Evolutionary conservation across 2,888 invertebrate genomes (phyloP), one percentile per base, ranked within the genome.

Genomic region (Tuberolachnus salignus): DNA sequence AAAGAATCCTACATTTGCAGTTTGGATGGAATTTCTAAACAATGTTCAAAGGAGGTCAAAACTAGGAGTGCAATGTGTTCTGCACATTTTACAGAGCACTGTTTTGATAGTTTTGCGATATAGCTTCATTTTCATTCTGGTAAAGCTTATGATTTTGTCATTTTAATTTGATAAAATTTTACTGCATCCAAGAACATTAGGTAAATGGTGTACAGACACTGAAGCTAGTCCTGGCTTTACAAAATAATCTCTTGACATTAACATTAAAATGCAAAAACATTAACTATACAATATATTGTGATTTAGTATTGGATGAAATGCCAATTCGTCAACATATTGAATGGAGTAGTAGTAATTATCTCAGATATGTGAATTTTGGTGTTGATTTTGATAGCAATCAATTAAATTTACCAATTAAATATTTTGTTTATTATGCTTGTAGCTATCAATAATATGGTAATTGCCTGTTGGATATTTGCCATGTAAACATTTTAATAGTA

Each of bases 301-400:
- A n/a, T 10, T 71, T 71, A 46, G 34, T 71, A 9, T 26, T 57
- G 23, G 71, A 71, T 55, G 71, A 71, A 71, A 71, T 71, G 26
- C 57, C 71, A 34, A 71, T 71, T 11, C 55, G 55, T 21, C 3
- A 71, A 34, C 71, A 71, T 55, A 11, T 64, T 46, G 78, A 26
- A 59, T 55, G 71, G 42, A 82, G 84, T 81, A 84, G 44, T 44
- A 19, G 44, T 44, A 42, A 44, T 16, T 63, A 63, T 44, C 63
- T 44, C 13, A 19, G 63, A 42, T 63, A 44, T 63, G 63, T 63
- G 3, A 44, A 63, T 63, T 63, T 63, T 63, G 63, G 63, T 16
- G 44, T 14, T 19, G 19, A 63, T 42, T 4, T 63, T 19, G 63
- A 63, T 63, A 63, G n/a, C n/a, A n/a, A n/a, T n/a, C n/a, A n/a